Percentiles rank a stretch among this genome's conserved stretches.
phyloP scores from a whole-genome alignment of 2,888 invertebrate species.

The Heliconius aoede region DNA sequence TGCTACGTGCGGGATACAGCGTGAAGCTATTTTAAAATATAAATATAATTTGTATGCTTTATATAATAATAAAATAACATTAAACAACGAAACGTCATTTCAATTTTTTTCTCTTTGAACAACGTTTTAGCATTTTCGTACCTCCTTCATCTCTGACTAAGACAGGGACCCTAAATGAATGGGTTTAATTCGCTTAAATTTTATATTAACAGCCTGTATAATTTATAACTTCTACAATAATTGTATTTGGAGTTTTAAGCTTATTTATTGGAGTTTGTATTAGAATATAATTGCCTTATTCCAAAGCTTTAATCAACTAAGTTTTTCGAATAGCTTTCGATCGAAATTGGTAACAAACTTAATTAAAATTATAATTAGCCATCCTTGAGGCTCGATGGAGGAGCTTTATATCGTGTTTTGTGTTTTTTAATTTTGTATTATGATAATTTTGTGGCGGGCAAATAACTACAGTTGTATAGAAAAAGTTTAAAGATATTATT shows the following conservation, averaged over 20 bases:
- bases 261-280: conserved; percentile 46
- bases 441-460: background rate
- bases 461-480: background rate
- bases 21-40: too few species aligned
- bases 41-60: too few species aligned
- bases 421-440: conserved; percentile 7
- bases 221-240: conserved; percentile 51
- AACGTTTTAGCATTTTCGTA: conserved; percentile 48
- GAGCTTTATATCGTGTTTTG: background rate
- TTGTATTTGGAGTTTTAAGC: conserved; percentile 46
- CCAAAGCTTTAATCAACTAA: conserved; percentile 41
- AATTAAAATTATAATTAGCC: conserved; percentile 30
- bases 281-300: conserved; percentile 45
- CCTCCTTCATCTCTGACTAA: conserved; percentile 64
- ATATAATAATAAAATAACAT: too few species aligned
- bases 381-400: conserved; percentile 16
- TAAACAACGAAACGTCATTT: background rate
- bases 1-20: too few species aligned
- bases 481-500: background rate
- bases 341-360: conserved; percentile 28
- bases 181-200: conserved; percentile 72
- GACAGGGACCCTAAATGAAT: conserved; percentile 73
- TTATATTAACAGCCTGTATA: conserved; percentile 50
- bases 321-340: conserved; percentile 33
- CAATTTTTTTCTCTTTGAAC: background rate